Conservation (phyloP, 2,113 vertebrate species). For the Nicator chloris region DNA sequence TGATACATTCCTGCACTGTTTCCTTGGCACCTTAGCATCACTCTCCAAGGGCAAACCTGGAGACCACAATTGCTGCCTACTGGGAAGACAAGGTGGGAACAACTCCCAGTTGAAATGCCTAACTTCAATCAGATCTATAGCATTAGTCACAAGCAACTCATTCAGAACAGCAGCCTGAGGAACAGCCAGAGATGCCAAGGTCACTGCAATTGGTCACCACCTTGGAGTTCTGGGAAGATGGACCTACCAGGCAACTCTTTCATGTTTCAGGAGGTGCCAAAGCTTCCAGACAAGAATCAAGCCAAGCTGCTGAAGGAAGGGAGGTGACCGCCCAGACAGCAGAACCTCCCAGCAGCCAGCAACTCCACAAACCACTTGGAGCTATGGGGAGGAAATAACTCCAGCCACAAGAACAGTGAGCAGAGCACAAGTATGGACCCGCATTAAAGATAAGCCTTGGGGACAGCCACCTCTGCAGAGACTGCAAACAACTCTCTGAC, state of each 20-base stretch:
- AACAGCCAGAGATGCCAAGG: neutral
- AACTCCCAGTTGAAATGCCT: neutral
- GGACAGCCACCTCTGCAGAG: neutral
- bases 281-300: neutral
- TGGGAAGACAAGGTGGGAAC: neutral
- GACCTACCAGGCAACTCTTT: neutral
- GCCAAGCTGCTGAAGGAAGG: neutral
- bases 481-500: neutral
- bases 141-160: neutral
- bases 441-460: neutral
- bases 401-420: neutral
- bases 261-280: neutral
- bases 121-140: neutral
- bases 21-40: neutral
- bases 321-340: neutral
- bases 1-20: fast-evolving
- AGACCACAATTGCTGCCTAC: neutral
- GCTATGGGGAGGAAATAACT: neutral
- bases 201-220: neutral
- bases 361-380: neutral
- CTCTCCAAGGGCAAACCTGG: neutral
- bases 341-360: neutral
- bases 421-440: neutral
- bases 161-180: neutral
- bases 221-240: neutral